Evolutionary conservation across 1,140 invertebrate genomes (phyloP), one percentile per base, ranked within the genome.

Genomic region (Eulimnadia texana): DNA sequence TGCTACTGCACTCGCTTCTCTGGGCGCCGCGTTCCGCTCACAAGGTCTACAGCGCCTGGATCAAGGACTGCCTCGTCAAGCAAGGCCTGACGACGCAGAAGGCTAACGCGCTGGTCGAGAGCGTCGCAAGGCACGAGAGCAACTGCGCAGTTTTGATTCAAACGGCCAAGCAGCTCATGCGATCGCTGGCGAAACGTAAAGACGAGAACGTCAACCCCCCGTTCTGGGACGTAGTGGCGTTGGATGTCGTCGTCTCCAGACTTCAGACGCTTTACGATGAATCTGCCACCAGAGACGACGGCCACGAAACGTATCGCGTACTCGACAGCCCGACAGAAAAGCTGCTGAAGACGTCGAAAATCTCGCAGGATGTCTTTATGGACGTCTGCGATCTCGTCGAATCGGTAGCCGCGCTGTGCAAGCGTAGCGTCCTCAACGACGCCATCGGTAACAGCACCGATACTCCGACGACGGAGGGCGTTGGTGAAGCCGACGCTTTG

Each of bases 51-150:
- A 79, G 78, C 66, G 77, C 80, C 2, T 89, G 85, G 86, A 81
- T 81, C 71, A 77, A 88, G 77, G 88, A 91, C 69, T 85, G 82
- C 59, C 76, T 92, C n/a, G 85, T 90, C 3, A 91, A 92, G 69
- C 90, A 93, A 79, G 88, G 89, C 52, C 81, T 91, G 78, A 90
- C 85, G 60, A 86, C 84, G 0, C 83, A 85, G 68, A 84, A 88
- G 69, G 86, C 88, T 1, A 88, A 90, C 67, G 81, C 81, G 65
- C 73, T 90, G 49, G 68, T 91, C 20, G 82, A 84, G 66, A 81
- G 79, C 2, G 85, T 89, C 1, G 68, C 71, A 28, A 81, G 82
- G 58, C 76, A 77, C 11, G 80, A 83, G 0, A 82, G 81, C 66
- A 79, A 76, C 61, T 68, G 84, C 0, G 79, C 79, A 68, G 88